phyloP scores from a whole-genome alignment of 1,140 invertebrate genomes.

The Pogonomyrmex californicus region DNA sequence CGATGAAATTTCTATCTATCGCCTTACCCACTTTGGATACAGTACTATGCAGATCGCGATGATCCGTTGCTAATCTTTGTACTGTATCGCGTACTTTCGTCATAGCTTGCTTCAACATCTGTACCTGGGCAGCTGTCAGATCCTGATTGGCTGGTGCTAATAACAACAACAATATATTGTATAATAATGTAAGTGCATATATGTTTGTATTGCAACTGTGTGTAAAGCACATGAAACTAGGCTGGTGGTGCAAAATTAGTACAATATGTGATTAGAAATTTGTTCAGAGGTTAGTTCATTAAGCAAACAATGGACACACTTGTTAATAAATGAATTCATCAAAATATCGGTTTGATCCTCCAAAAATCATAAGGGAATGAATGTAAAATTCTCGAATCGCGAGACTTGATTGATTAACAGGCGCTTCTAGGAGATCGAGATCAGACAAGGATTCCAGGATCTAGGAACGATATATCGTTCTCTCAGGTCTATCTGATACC shows the following conservation, averaged over 20 bases:
- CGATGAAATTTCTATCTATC: slow-evolving; percentile 97
- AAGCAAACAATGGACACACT: neutral
- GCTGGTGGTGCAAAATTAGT: neutral
- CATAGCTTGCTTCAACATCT: slow-evolving; percentile 90
- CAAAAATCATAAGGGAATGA: neutral
- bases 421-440: neutral
- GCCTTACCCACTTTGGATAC: slow-evolving; percentile 99
- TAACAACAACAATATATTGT: slow-evolving; percentile 72
- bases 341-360: neutral
- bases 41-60: slow-evolving; percentile 93
- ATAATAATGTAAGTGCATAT: neutral
- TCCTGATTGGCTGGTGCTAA: slow-evolving; percentile 89
- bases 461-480: neutral
- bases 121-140: slow-evolving; percentile 89
- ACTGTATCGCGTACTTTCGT: slow-evolving; percentile 92
- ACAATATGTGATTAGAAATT: neutral
- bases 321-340: slow-evolving; percentile 3
- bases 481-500: slow-evolving; percentile 85
- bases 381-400: neutral
- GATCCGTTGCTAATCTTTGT: slow-evolving; percentile 92
- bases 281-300: slow-evolving; percentile 12
- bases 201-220: neutral
- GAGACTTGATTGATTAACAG: neutral
- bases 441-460: neutral
- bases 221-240: neutral